Conservation (phyloP, 2,888 invertebrate species). For the Dynastes tityus region DNA sequence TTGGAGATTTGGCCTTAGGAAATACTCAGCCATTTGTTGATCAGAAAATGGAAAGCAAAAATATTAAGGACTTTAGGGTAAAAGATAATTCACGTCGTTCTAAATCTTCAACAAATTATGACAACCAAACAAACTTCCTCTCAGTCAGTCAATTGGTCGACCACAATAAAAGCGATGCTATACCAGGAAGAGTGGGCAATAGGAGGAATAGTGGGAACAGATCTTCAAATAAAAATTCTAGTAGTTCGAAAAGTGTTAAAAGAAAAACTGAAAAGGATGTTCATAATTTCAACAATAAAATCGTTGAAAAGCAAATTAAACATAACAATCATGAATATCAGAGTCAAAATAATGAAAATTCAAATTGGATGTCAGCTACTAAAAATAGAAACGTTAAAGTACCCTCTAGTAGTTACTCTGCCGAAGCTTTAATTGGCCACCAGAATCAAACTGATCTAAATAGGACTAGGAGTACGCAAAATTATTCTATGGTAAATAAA, state of each 20-base stretch:
- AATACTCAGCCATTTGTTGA: constrained; percentile 60
- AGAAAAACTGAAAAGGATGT: constrained; percentile 43
- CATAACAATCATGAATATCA: constrained; percentile 39
- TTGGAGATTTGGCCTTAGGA: constrained; percentile 75
- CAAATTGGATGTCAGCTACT: constrained; percentile 26
- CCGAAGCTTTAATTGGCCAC: constrained; percentile 68
- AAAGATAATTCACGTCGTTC: constrained; percentile 53
- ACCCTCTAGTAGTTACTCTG: constrained; percentile 67
- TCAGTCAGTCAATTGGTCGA: constrained; percentile 79
- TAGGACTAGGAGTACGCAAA: constrained; percentile 47
- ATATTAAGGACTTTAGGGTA: constrained; percentile 32
- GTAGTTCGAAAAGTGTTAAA: constrained; percentile 51
- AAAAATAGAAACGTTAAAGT: constrained; percentile 57
- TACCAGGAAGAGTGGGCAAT: constrained; percentile 58
- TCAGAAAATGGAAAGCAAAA: constrained; percentile 64
- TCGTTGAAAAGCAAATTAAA: constrained; percentile 42
- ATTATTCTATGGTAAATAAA: constrained; percentile 54
- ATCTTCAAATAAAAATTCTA: constrained; percentile 53
- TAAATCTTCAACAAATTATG: constrained; percentile 54
- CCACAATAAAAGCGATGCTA: constrained; percentile 67
- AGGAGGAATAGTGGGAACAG: constrained; percentile 64
- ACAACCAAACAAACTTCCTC: constrained; percentile 72
- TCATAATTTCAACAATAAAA: constrained; percentile 31
- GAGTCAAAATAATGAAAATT: constrained; percentile 44
- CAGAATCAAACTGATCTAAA: constrained; percentile 57